phyloP scores from a whole-genome alignment of 1,140 invertebrate species.

The Papilio polytes region DNA sequence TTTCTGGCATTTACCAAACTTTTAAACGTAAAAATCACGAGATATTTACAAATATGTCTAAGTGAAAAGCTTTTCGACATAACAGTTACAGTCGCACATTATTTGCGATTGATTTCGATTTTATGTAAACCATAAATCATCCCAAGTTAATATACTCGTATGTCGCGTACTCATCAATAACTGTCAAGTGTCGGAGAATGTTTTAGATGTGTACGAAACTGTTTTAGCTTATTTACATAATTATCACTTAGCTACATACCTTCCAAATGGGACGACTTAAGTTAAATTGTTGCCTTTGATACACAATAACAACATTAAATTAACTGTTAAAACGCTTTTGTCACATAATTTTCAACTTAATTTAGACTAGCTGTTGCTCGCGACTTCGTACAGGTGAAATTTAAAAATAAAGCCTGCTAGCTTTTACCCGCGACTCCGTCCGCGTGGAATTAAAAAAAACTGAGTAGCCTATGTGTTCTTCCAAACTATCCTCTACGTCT shows the following conservation, averaged over 20 bases:
- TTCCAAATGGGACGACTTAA: not conserved
- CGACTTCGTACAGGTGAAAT: too few species aligned
- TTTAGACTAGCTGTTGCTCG: not conserved
- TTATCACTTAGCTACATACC: constrained; percentile 20
- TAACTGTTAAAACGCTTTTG: not conserved
- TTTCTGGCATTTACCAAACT: too few species aligned
- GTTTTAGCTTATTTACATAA: constrained; percentile 27
- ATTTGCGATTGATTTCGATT: not conserved
- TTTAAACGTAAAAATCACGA: not conserved
- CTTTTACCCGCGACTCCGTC: too few species aligned
- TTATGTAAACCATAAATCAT: constrained; percentile 6
- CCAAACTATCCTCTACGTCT: too few species aligned
- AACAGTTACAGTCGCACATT: not conserved
- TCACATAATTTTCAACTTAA: not conserved
- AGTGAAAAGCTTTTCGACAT: not conserved
- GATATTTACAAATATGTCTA: not conserved
- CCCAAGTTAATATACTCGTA: not conserved
- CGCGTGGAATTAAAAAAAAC: too few species aligned
- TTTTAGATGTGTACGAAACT: not conserved
- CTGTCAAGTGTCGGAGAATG: constrained; percentile 1
- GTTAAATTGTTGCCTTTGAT: constrained; percentile 4
- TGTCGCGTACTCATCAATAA: not conserved
- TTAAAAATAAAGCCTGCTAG: too few species aligned
- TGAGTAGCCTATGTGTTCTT: too few species aligned
- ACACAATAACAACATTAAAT: not conserved